A percentile compares a stretch with the other conserved stretches of the same genome.
Conservation (phyloP, 1,140 invertebrate genomes). For the Aphelinus certus region DNA sequence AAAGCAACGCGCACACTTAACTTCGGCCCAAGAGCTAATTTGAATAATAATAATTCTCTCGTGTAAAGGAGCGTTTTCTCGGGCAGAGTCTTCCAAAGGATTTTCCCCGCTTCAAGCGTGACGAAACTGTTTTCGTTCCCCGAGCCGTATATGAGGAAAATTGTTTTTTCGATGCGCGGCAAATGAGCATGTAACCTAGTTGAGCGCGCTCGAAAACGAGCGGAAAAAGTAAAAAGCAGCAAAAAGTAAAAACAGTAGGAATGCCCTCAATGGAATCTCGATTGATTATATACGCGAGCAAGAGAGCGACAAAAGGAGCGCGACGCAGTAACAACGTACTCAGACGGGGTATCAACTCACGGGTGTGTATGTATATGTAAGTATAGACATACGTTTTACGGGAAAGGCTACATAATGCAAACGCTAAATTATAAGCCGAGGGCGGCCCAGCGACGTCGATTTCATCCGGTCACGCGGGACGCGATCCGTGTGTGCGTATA, state of each 20-base stretch:
- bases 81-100: too few relatives aligned
- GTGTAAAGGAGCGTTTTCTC: too few relatives aligned
- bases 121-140: background rate
- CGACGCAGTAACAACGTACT: too few relatives aligned
- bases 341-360: too few relatives aligned
- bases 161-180: background rate
- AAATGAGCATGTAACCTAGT: conserved; percentile 18
- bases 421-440: conserved; percentile 10
- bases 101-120: background rate
- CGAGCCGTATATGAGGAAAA: background rate
- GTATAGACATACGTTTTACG: too few relatives aligned
- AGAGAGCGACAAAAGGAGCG: background rate
- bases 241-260: background rate
- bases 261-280: conserved; percentile 10
- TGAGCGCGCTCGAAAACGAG: background rate
- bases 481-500: background rate
- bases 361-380: background rate
- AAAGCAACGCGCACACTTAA: too few relatives aligned
- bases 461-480: background rate
- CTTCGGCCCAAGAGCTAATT: too few relatives aligned
- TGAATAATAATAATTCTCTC: too few relatives aligned
- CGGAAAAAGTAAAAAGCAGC: background rate
- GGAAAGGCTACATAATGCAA: background rate
- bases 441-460: background rate
- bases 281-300: background rate